Evolutionary conservation across 1,140 invertebrate genomes (phyloP).

Genomic region (Dendroctonus ponderosae): DNA sequence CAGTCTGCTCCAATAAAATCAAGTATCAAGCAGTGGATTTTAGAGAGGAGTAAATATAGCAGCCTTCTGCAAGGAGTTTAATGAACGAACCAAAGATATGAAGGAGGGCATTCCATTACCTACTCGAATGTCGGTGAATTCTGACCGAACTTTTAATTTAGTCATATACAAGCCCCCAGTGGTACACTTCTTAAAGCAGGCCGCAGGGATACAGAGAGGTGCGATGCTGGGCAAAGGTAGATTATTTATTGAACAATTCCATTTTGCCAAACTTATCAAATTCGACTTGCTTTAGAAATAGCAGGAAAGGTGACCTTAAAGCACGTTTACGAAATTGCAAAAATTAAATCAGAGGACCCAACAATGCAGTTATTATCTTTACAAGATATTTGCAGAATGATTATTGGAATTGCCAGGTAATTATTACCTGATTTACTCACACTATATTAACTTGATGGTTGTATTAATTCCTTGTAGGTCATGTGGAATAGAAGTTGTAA

Average conservation of each 20-base stretch:
- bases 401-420: slow-evolving; percentile 70
- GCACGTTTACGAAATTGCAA: slow-evolving; percentile 98
- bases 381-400: slow-evolving; percentile 72
- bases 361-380: slow-evolving; percentile 60
- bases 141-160: slow-evolving; percentile 85
- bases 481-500: slow-evolving; percentile 86
- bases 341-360: slow-evolving; percentile 88
- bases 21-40: background rate
- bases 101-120: slow-evolving; percentile 92
- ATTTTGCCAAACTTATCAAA: too few species aligned
- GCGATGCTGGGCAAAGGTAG: slow-evolving; percentile 67
- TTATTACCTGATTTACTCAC: background rate
- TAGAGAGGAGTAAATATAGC: slow-evolving; percentile 94
- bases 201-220: slow-evolving; percentile 85
- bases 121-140: slow-evolving; percentile 75
- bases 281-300: slow-evolving; percentile 58
- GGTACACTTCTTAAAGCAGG: slow-evolving; percentile 89
- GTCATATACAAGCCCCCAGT: slow-evolving; percentile 81
- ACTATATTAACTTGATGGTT: background rate
- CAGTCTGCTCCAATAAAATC: background rate
- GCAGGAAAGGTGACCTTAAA: slow-evolving; percentile 91
- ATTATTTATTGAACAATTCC: background rate
- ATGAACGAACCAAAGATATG: slow-evolving; percentile 87
- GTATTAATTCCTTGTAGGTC: slow-evolving; percentile 44
- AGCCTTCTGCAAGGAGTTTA: slow-evolving; percentile 98